phyloP scores from a whole-genome alignment of 2,888 invertebrate genomes.

The Ethmia dodecea region DNA sequence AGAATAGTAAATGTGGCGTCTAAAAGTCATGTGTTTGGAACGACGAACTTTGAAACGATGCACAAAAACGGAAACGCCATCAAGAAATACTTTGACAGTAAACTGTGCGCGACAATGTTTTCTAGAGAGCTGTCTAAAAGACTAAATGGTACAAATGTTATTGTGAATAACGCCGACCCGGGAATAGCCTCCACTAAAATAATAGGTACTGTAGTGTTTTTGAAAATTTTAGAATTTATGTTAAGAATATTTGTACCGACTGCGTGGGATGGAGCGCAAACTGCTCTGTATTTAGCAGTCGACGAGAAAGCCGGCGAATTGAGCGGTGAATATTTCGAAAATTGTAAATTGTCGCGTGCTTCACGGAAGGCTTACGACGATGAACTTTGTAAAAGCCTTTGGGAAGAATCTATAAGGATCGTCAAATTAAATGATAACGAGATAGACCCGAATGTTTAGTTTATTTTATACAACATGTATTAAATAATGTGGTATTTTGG shows the following conservation, averaged over 20 bases:
- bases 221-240: not conserved
- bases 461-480: too few relatives aligned
- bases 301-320: conserved; percentile 20
- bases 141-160: conserved; percentile 81
- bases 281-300: conserved; percentile 22
- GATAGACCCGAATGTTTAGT: conserved; percentile 48
- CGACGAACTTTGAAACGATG: conserved; percentile 22
- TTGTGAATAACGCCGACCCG: conserved; percentile 87
- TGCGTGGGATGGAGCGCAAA: conserved; percentile 17
- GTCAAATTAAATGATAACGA: conserved; percentile 79
- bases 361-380: conserved; percentile 76
- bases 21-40: conserved; percentile 47
- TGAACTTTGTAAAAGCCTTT: conserved; percentile 82
- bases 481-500: too few relatives aligned
- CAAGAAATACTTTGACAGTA: conserved; percentile 41
- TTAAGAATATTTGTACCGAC: not conserved
- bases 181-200: conserved; percentile 81
- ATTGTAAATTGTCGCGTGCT: conserved; percentile 80
- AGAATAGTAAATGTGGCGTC: conserved; percentile 69
- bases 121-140: conserved; percentile 82
- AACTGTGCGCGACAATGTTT: conserved; percentile 79
- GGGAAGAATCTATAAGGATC: conserved; percentile 84
- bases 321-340: conserved; percentile 34
- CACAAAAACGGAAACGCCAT: conserved; percentile 19
- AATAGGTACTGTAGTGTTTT: not conserved